Evolutionary conservation across 2,797 vertebrate genomes (phyloP), one percentile per base, ranked within the genome.

Genomic region (Podarcis lilfordi): DNA sequence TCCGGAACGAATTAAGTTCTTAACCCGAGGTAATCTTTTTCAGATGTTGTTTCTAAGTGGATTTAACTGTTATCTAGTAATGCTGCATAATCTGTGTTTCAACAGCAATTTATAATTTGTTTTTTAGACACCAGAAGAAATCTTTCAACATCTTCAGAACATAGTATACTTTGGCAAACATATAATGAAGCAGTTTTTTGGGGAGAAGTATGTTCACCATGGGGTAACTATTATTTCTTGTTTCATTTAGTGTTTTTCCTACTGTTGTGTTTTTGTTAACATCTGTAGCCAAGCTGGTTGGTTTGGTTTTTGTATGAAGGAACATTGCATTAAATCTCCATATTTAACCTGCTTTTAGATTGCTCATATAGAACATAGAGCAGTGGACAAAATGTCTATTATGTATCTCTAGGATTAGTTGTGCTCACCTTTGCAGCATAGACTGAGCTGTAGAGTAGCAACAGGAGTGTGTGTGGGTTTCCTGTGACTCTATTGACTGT

Each of bases 131-230:
- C 96, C 98, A 8, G 98, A 99, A 92, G 98, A 99, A 96, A 98
- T 98, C 84, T 98, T 98, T 83, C 97, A 97, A 78, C 98, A 99
- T 93, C 98, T 99, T 84, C 98, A 98, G 94, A 98, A 98, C 97
- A 98, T 99, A 0, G 98, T 99, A 40, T 98, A 99, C 96, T 99
- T 98, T 23, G 98, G 98, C 95, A 98, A 98, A 95, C 98, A 98
- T 19, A 97, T 99, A 85, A 99, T 99, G 98, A 99, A 98, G 96
- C 98, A 98, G 90, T 97, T 99, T 94, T 97, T 99, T 84, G 99
- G 99, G 90, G 98, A 99, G 92, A 98, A 97, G 93, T 99, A 98
- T 50, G 97, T 99, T 95, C 98, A 99, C 87, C 98, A 98, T 9
- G 99, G 99, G 96, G 99, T 99, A 96, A 97, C 96, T 95, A 9